phyloP scores from a whole-genome alignment of 1,140 invertebrate species.

The Brachionus manjavacas region DNA sequence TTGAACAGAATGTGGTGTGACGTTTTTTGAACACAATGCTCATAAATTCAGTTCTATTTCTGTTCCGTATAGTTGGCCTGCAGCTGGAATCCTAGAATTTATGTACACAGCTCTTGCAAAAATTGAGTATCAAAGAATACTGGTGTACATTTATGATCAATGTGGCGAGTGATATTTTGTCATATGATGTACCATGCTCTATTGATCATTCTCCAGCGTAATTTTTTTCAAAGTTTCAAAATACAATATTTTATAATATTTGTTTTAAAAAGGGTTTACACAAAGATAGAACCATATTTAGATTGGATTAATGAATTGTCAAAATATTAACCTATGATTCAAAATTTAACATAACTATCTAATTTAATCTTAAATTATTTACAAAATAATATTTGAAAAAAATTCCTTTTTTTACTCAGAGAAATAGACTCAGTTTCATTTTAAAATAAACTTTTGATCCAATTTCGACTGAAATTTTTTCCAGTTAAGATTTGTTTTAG shows the following conservation, averaged over 20 bases:
- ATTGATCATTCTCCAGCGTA: constrained; percentile 18
- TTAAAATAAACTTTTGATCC: too few relatives aligned
- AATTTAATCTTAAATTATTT: too few relatives aligned
- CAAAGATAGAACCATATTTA: background rate
- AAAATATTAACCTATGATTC: background rate
- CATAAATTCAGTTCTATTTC: background rate
- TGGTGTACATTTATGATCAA: background rate
- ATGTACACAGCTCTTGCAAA: background rate
- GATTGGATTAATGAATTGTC: background rate
- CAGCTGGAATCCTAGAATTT: constrained; percentile 1
- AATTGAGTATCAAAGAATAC: background rate
- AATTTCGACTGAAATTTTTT: too few relatives aligned
- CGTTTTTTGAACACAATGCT: background rate
- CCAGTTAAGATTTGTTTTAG: too few relatives aligned
- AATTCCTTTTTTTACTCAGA: too few relatives aligned
- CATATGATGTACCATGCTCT: background rate
- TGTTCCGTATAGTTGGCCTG: constrained; percentile 29
- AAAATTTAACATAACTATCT: too few relatives aligned
- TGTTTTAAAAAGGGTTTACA: background rate
- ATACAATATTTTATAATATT: background rate
- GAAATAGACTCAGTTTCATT: too few relatives aligned
- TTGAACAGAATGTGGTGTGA: constrained; percentile 36
- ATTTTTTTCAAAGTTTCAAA: background rate
- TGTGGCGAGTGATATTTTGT: constrained; percentile 2
- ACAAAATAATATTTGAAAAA: too few relatives aligned